Evolutionary conservation across 2,113 vertebrate species (phyloP), one percentile per base, ranked within the genome.

Genomic region (Scopus umbretta): DNA sequence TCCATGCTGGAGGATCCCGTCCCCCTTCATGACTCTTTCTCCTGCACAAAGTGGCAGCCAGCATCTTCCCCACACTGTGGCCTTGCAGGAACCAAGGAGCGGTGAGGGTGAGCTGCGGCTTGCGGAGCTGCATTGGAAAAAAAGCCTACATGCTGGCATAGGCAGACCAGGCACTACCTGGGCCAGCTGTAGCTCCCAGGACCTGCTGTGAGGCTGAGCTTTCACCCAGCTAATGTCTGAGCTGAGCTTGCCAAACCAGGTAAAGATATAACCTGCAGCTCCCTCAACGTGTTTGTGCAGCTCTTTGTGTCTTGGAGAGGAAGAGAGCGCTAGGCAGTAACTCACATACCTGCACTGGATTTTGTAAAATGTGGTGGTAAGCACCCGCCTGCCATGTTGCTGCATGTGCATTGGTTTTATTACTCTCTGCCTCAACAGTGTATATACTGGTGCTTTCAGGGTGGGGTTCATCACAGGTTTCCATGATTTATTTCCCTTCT

Each of bases 211-310:
- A 25, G 86, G 88, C 43, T 30, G 45, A 25, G 96, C 80, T 80
- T 65, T 45, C 86, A 3, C 83, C 26, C 49, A 16, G 30, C 91
- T 89, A 43, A 50, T 17, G 78, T 80, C 80, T 58, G 29, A 34
- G 78, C 78, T 1, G 20, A 82, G 84, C 95, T 66, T 97, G 96
- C 95, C 96, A 97, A 96, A 95, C 87, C 86, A 94, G 91, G 89
- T 18, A 86, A 73, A 90, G 86, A 71, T 90, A 76, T 52, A 86
- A 95, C 87, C 94, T 81, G 87, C 87, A 97, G 94, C 92, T 89
- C 92, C 76, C 81, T 71, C 87, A 59, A 92, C 94, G 9, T 97
- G 96, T 97, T 73, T 8, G 89, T 97, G 92, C 95, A 94, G 96
- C 92, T 97, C 92, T 82, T 53, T 36, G 56, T 10, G 62, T 80